Conservation (phyloP, 2,888 invertebrate species). For the Andrena trimmerana region DNA sequence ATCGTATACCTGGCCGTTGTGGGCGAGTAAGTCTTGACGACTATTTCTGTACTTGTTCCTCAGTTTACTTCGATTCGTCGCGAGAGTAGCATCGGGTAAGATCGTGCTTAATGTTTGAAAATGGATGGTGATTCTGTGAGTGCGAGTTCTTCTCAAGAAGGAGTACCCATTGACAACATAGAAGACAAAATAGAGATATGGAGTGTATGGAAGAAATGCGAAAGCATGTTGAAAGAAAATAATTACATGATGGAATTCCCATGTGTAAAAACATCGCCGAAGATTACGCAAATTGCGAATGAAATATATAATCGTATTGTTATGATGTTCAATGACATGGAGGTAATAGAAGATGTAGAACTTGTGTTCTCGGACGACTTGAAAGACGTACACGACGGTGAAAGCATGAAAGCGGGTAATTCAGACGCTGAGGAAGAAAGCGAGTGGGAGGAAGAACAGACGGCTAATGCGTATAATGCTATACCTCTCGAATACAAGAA, state of each 20-base stretch:
- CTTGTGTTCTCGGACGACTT: background rate
- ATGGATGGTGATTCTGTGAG: slow-evolving; percentile 5
- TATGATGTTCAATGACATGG: background rate
- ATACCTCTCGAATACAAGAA: slow-evolving; percentile 6
- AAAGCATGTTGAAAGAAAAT: background rate
- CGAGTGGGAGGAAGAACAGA: background rate
- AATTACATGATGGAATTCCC: background rate
- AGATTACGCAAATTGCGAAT: background rate
- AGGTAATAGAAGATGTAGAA: background rate
- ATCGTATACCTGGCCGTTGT: background rate
- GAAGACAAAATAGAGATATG: background rate
- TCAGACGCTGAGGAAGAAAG: background rate
- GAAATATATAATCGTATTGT: background rate
- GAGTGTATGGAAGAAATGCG: slow-evolving; percentile 7
- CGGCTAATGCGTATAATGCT: no score
- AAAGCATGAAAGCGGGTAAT: no score
- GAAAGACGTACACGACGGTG: background rate
- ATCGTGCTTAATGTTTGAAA: background rate
- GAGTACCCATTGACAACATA: no score
- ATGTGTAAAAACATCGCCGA: background rate
- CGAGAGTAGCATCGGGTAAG: background rate
- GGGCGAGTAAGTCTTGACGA: background rate
- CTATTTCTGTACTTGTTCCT: background rate
- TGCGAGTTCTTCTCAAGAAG: background rate
- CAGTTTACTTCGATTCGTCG: background rate